Conservation (phyloP, 2,888 invertebrate genomes). For the Idaea dimidiata region DNA sequence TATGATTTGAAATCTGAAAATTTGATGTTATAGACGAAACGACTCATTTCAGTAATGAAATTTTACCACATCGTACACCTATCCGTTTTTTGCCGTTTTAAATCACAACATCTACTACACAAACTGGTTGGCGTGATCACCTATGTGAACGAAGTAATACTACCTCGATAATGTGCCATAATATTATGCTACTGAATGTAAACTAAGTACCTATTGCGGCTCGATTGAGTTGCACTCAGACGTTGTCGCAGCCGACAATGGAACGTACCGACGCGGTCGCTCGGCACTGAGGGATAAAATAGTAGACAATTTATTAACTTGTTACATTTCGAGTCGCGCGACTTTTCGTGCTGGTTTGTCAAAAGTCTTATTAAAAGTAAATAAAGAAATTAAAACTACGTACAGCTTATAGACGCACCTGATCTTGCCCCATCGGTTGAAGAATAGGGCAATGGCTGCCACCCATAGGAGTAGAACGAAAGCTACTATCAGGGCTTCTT, state of each 20-base stretch:
- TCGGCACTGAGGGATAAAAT: not conserved
- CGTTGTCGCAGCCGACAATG: not conserved
- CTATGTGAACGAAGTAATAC: not conserved
- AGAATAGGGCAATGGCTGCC: slow-evolving; percentile 93
- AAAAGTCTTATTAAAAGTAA: not conserved
- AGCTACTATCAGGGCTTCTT: slow-evolving; percentile 91
- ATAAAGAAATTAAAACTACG: slow-evolving; percentile 46
- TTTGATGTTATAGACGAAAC: no score
- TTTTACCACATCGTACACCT: no score
- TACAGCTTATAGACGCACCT: slow-evolving; percentile 80
- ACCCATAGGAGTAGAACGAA: slow-evolving; percentile 93
- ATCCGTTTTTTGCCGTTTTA: no score
- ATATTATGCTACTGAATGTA: not conserved
- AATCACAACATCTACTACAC: no score
- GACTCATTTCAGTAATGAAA: no score
- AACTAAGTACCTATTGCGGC: not conserved
- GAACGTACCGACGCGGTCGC: not conserved
- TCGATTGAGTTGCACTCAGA: not conserved
- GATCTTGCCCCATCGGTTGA: slow-evolving; percentile 97
- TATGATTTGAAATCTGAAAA: no score
- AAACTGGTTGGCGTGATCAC: no score
- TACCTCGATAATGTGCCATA: slow-evolving; percentile 1
- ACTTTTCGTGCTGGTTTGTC: not conserved
- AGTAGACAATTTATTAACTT: not conserved
- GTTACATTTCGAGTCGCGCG: not conserved